Base-by-base conservation (phyloP, 2,888 invertebrate genomes). In the Nomada goodeniana region DNA sequence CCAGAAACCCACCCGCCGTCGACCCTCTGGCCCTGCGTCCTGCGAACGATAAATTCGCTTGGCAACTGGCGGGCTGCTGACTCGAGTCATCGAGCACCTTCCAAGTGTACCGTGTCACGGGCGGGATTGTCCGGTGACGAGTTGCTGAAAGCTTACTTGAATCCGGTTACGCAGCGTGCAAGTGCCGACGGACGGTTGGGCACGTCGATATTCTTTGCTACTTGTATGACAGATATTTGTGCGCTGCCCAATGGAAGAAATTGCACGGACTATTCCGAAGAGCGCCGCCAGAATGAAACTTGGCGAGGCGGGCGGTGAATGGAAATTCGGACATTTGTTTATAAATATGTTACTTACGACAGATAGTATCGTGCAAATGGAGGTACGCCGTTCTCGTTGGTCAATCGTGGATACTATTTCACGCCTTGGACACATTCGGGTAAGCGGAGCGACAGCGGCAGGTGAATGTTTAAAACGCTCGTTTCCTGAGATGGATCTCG, bases 41-140 rank as follows among this genome's bases (percentile, higher is more conserved):
- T 74, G 64, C 90, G 86, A 86, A 88, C 90, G 90, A 91, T 92
- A 91, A 92, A 91, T 92, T 92, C 89, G 90, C 91, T 87, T 89
- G 90, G 90, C 89, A 90, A 90, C 90, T 89, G 88, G 85, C 89
- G 90, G 87, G 87, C 89, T 89, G 90, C 91, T 88, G 90, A 90
- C 90, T 91, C 74, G 84, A 86, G 86, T 90, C 87, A 82, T 86
- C 83, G 86, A 73, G 44, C 84, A 53, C 42, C 72, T 42, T 65
- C 64, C 81, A 64, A 73, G 61, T 65, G 69, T 61, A 72, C 68
- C 77, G 75, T 61, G 69, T 76, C 60, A 36, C 76, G 71, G 47
- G 3, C 47, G 11, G 44, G 74, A 81, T 68, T 63, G 69, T 64
- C 63, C 69, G 52, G 20, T 72, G 80, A 76, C 80, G 71, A 61